phyloP scores from a whole-genome alignment of 2,888 invertebrate genomes.

The Scaptomyza parva region DNA sequence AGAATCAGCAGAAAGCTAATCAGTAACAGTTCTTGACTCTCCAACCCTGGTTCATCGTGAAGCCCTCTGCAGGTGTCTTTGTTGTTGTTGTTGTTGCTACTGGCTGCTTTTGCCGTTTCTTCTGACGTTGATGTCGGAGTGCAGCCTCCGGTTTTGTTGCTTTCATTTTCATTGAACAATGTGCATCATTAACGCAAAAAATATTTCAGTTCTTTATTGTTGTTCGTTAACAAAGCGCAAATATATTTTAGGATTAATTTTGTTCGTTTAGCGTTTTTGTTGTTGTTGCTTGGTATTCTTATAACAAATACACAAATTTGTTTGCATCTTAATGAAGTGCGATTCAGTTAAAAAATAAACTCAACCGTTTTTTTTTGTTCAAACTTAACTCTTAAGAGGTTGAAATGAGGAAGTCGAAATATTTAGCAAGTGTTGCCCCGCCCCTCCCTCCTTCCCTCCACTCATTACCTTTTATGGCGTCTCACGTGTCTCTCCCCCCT shows the following conservation, averaged over 20 bases:
- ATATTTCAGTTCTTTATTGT: constrained; percentile 29
- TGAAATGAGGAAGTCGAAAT: constrained; percentile 72
- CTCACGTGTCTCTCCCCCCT: constrained; percentile 75
- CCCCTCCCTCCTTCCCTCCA: constrained; percentile 10
- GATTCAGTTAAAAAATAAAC: constrained; percentile 57
- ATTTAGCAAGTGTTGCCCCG: constrained; percentile 58
- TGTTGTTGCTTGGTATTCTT: constrained; percentile 65
- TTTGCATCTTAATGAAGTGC: constrained; percentile 74
- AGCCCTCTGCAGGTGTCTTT: constrained; percentile 26
- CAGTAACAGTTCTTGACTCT: background rate
- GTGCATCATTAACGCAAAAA: constrained; percentile 76
- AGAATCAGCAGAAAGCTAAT: background rate
- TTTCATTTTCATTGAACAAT: constrained; percentile 80
- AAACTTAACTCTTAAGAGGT: constrained; percentile 28
- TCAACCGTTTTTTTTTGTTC: constrained; percentile 1
- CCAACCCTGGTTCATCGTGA: too few relatives aligned
- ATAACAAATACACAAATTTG: constrained; percentile 53
- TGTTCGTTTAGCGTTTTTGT: constrained; percentile 30
- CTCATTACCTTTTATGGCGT: constrained; percentile 48
- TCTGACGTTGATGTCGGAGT: constrained; percentile 8
- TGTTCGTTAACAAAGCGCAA: constrained; percentile 77
- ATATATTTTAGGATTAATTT: constrained; percentile 76
- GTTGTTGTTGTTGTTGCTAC: background rate
- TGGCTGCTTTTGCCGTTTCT: background rate
- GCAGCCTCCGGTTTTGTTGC: constrained; percentile 42